These are phyloP conservation scores for Drosophila ironensis DNA, from an alignment of 1,140 invertebrate species.

Conservation along the genomic window DNA sequence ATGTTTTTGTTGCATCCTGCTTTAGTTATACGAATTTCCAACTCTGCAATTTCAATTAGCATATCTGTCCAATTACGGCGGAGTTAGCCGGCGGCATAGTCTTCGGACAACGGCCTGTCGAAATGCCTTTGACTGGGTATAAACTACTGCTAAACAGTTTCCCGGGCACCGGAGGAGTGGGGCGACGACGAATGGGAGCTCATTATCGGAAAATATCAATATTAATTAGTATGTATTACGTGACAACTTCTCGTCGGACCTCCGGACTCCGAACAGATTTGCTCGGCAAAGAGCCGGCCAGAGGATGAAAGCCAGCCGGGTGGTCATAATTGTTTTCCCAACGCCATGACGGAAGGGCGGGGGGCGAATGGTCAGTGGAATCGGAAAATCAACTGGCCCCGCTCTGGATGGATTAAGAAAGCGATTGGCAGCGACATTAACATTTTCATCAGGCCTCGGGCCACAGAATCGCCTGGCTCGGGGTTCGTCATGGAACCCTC, in stretches of 20 bases:
- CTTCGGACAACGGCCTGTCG: constrained; percentile 43
- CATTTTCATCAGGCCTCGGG: constrained; percentile 73
- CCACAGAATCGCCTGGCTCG: constrained; percentile 23
- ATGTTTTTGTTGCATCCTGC: background rate
- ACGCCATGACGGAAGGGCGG: no score
- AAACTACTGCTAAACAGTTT: constrained; percentile 59
- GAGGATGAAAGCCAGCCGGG: constrained; percentile 48
- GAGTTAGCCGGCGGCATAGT: constrained; percentile 24
- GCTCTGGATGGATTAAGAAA: constrained; percentile 63
- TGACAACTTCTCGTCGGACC: constrained; percentile 51
- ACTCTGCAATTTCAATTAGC: constrained; percentile 50
- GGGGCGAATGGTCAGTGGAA: background rate
- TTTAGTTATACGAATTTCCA: constrained; percentile 8
- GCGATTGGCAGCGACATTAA: constrained; percentile 78
- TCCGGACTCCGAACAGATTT: background rate
- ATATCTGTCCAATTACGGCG: constrained; percentile 15
- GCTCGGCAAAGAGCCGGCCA: constrained; percentile 1
- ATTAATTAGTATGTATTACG: constrained; percentile 79
- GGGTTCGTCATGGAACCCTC: constrained; percentile 22
- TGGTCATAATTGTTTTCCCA: constrained; percentile 75
- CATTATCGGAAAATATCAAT: constrained; percentile 70
- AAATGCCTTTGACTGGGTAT: constrained; percentile 68
- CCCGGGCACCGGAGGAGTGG: constrained; percentile 1
- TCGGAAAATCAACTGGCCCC: constrained; percentile 63
- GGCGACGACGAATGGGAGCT: background rate